Conservation (phyloP, 1,140 invertebrate species). For the Asbolus verrucosus region DNA sequence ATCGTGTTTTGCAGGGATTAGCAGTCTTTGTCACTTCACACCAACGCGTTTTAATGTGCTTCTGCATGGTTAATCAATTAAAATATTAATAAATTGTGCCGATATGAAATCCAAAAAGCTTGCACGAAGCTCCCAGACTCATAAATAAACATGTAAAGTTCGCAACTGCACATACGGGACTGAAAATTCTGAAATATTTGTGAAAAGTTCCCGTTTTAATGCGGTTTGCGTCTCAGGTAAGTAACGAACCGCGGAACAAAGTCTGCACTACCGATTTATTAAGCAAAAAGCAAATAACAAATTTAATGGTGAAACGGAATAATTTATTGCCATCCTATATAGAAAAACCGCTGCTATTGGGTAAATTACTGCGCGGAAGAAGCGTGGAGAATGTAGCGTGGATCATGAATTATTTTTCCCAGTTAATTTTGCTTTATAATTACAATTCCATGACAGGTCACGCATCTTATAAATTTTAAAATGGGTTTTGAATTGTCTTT, state of each 20-base stretch:
- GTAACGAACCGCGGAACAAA: slow-evolving; percentile 1
- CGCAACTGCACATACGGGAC: background rate
- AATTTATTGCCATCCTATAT: slow-evolving; percentile 21
- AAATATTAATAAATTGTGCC: slow-evolving; percentile 5
- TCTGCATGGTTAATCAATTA: slow-evolving; percentile 31
- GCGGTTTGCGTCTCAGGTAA: background rate
- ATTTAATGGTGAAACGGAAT: slow-evolving; percentile 14
- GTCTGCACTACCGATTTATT: slow-evolving; percentile 24
- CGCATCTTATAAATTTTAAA: slow-evolving; percentile 38
- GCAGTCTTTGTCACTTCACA: slow-evolving; percentile 33
- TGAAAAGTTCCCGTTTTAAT: background rate
- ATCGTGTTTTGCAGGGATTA: slow-evolving; percentile 42
- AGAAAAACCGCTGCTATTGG: slow-evolving; percentile 28
- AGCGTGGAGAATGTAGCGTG: slow-evolving; percentile 28
- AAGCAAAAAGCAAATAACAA: slow-evolving; percentile 35
- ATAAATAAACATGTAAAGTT: no score
- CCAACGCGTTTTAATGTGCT: slow-evolving; percentile 22
- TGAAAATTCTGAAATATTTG: background rate
- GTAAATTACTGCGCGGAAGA: slow-evolving; percentile 12
- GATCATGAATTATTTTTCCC: slow-evolving; percentile 35
- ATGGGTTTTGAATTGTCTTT: slow-evolving; percentile 24
- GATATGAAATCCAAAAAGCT: no score
- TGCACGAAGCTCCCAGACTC: no score
- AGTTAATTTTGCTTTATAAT: slow-evolving; percentile 34
- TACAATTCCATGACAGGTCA: slow-evolving; percentile 36